Evolutionary conservation across 2,888 invertebrate species (phyloP).

Genomic region (Nemotelus nigrinus): DNA sequence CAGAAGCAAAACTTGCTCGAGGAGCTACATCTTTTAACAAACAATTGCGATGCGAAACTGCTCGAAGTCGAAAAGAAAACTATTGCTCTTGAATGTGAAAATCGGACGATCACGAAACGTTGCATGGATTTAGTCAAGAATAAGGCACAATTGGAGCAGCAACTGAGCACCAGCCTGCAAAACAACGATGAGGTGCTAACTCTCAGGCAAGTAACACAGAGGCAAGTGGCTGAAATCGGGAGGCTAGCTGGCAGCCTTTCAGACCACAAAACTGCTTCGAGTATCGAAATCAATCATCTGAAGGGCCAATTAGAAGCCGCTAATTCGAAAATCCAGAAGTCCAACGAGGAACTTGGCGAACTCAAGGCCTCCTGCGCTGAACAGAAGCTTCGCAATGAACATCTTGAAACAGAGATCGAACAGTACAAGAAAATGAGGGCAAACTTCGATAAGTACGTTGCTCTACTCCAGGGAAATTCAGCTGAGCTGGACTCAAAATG

Average conservation of each 20-base stretch:
- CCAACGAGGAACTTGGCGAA: neutral
- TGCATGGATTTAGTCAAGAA: slow-evolving; percentile 57
- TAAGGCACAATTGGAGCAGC: slow-evolving; percentile 50
- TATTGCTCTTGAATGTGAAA: slow-evolving; percentile 59
- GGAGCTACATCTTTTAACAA: slow-evolving; percentile 57
- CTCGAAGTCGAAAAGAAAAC: slow-evolving; percentile 57
- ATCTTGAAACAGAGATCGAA: slow-evolving; percentile 28
- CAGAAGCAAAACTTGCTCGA: slow-evolving; percentile 59
- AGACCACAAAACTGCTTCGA: neutral
- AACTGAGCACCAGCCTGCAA: slow-evolving; percentile 6
- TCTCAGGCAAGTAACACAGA: slow-evolving; percentile 20
- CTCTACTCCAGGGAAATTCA: slow-evolving; percentile 40
- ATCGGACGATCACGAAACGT: slow-evolving; percentile 58
- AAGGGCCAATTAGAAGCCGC: neutral
- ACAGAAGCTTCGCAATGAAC: slow-evolving; percentile 12
- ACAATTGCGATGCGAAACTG: slow-evolving; percentile 58
- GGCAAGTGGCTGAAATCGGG: slow-evolving; percentile 22
- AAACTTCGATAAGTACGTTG: slow-evolving; percentile 46
- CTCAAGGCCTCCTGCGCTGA: slow-evolving; percentile 15
- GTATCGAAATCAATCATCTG: neutral
- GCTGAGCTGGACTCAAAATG: slow-evolving; percentile 38
- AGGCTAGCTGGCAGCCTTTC: neutral
- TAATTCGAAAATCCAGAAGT: neutral
- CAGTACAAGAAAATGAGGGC: slow-evolving; percentile 43
- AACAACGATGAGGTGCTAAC: neutral